Evolutionary conservation across 1,140 invertebrate species (phyloP).

Genomic region (Geopemphigus sp.): DNA sequence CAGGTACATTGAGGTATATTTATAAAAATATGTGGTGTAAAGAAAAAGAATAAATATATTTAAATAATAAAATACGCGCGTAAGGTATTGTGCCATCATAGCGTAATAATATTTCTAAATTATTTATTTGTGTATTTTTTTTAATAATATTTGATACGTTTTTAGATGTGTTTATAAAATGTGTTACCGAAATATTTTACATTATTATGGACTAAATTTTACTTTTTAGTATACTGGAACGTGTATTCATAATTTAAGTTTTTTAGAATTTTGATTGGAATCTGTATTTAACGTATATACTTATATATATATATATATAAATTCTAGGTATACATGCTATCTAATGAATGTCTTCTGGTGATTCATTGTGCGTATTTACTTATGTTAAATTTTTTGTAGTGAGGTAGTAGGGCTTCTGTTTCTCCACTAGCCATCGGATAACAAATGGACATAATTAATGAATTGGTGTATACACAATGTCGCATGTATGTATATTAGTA

Average conservation of each 20-base stretch:
- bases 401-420: not conserved
- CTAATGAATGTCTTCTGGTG: not conserved
- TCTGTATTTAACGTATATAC: not conserved
- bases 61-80: constrained; percentile 12
- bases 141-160: not conserved
- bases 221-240: too few relatives aligned
- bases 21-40: not conserved
- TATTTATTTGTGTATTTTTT: not conserved
- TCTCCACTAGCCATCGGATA: too few relatives aligned
- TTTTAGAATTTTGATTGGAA: not conserved
- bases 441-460: constrained; percentile 23
- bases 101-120: not conserved
- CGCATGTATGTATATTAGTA: not conserved
- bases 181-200: not conserved
- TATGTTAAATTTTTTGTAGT: not conserved
- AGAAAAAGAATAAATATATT: constrained; percentile 33
- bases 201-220: not conserved
- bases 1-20: constrained; percentile 10
- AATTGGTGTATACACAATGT: not conserved
- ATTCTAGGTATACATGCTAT: too few relatives aligned
- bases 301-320: too few relatives aligned
- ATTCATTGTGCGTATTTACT: not conserved
- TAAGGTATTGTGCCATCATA: not conserved
- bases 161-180: not conserved
- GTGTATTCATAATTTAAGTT: too few relatives aligned